A percentile compares a stretch with the other conserved stretches of the same genome.
Evolutionary conservation across 2,797 vertebrate genomes (phyloP).

Genomic region (Leptodactylus fallax): DNA sequence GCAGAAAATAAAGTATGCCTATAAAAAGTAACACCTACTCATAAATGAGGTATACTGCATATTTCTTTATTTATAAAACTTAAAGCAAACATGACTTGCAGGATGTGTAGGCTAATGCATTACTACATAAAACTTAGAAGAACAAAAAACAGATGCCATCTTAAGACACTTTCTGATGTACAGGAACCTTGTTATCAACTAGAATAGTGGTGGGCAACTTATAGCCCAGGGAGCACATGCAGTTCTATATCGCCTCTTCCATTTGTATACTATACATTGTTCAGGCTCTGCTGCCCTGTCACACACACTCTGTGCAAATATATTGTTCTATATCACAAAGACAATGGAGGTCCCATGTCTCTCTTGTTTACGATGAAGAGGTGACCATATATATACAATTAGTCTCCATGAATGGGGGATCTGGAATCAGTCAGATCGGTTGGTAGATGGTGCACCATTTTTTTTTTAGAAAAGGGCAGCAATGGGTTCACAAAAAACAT

Average conservation of each 20-base stretch:
- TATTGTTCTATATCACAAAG: not conserved
- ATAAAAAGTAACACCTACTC: slow-evolving; percentile 31
- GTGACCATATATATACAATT: not conserved
- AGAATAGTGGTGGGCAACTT: not conserved
- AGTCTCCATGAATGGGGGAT: not conserved
- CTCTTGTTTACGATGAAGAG: not conserved
- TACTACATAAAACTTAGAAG: not conserved
- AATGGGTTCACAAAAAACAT: too few relatives aligned
- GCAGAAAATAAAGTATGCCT: slow-evolving; percentile 30
- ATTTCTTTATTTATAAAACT: slow-evolving; percentile 22
- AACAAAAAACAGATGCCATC: not conserved
- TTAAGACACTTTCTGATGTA: slow-evolving; percentile 27
- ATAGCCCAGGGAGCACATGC: not conserved
- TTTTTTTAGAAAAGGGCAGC: too few relatives aligned
- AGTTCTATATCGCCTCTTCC: not conserved
- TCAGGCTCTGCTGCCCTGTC: not conserved
- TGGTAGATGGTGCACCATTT: too few relatives aligned
- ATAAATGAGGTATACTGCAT: slow-evolving; percentile 35
- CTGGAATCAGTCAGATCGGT: too few relatives aligned
- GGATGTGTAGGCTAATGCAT: not conserved
- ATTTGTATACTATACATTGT: not conserved
- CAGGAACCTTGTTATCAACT: not conserved
- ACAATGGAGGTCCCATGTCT: not conserved
- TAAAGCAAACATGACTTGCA: slow-evolving; percentile 16
- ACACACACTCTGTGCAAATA: not conserved